A percentile compares a stretch with the other conserved stretches of the same genome.
These are phyloP conservation scores for Osmerus eperlanus DNA, from an alignment of 2,113 vertebrate genomes.

Conservation along the genomic window DNA sequence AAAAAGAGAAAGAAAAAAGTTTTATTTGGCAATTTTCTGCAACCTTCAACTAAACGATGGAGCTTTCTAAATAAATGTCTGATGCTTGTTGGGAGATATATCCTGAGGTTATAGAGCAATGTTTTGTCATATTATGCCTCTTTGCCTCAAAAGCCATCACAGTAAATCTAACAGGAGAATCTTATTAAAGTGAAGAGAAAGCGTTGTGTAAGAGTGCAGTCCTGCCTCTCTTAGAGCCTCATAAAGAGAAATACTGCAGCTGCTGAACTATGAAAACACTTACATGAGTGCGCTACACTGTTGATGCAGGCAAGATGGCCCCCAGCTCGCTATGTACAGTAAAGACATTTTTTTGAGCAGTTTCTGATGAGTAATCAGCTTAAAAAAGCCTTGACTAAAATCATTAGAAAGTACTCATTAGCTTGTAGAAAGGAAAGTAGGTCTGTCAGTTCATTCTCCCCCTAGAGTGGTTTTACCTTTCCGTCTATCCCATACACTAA, in stretches of 20 bases:
- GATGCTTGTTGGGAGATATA: constrained; percentile 51
- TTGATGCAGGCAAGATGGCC: constrained; percentile 26
- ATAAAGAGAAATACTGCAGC: constrained; percentile 85
- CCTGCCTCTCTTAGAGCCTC: constrained; percentile 79
- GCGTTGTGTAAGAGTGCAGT: constrained; percentile 86
- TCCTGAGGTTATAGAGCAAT: constrained; percentile 84
- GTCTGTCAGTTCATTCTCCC: too few relatives aligned
- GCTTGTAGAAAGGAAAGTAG: too few relatives aligned
- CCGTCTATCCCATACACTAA: too few relatives aligned
- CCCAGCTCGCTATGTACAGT: constrained; percentile 5
- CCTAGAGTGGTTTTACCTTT: too few relatives aligned
- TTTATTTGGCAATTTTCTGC: constrained; percentile 58
- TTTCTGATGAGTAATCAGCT: background rate
- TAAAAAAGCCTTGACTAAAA: background rate
- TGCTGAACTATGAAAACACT: constrained; percentile 76
- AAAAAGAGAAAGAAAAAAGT: constrained; percentile 29
- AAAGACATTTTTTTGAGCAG: background rate
- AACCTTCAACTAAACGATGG: constrained; percentile 52
- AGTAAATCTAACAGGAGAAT: constrained; percentile 86
- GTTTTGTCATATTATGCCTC: constrained; percentile 93
- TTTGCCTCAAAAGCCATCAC: constrained; percentile 89
- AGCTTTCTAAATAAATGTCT: constrained; percentile 53
- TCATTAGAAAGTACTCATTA: too few relatives aligned
- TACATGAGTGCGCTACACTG: constrained; percentile 51
- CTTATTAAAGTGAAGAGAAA: constrained; percentile 88